Evolutionary conservation across 2,888 invertebrate genomes (phyloP), one percentile per base, ranked within the genome.

Genomic region (Lumbricus terrestris): DNA sequence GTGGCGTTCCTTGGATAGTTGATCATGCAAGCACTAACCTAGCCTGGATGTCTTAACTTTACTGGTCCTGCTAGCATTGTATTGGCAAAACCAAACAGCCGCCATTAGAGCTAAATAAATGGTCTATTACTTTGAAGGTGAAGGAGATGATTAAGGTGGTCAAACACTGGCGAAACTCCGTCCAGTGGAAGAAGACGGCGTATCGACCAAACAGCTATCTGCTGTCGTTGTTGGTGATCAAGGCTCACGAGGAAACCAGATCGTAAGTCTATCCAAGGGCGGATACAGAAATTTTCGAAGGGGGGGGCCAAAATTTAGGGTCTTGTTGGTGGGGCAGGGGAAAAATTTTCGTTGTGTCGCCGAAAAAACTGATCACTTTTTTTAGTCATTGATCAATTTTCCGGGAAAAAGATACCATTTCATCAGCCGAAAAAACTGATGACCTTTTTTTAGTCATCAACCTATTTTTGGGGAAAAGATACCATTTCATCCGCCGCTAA

Each of bases 101-200:
- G n/a, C 29, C 8, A 29, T 47, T 8, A 69, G n/a, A 69, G 69
- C 69, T n/a, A n/a, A 47, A n/a, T 69, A 69, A 69, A n/a, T 69
- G 69, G 69, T 69, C 69, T 69, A 23, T 69, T n/a, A 13, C n/a
- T 69, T 69, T n/a, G 33, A 89, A 92, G 92, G 91, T 92, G 35
- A 93, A 93, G 89, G 92, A 92, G 82, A 89, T 92, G 47, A 93
- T 93, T 42, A 93, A 93, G 89, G 92, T 93, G 29, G 90, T 93
- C 37, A 93, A 93, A 89, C 91, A 93, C 82, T 93, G 93, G 93
- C 88, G 93, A 33, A 92, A 93, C 82, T 90, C 91, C 47, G 89
- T 93, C 15, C 91, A 91, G 54, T 93, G 93, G 93, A 90, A 85
- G 83, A 90, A 91, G 83, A 82, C 90, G 11, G 33, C 69, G 23